Evolutionary conservation across 1,140 invertebrate species (phyloP).

Genomic region (Adelges cooleyi): DNA sequence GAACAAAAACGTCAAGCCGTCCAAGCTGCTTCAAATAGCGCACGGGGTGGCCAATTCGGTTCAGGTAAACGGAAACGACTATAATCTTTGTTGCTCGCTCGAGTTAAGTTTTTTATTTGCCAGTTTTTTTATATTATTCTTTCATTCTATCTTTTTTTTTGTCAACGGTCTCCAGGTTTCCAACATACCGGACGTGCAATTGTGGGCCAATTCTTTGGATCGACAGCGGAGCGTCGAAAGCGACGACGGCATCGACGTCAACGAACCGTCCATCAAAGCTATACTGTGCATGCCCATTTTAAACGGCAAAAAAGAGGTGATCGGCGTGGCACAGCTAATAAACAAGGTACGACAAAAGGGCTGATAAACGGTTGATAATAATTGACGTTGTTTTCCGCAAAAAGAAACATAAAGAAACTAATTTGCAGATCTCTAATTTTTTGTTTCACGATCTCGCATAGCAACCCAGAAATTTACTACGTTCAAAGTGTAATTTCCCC

Average conservation of each 20-base stretch:
- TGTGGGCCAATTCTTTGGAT: conserved; percentile 46
- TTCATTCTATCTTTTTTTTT: too few species aligned
- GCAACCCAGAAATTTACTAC: too few species aligned
- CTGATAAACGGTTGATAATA: too few species aligned
- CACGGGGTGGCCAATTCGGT: conserved; percentile 70
- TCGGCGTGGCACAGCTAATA: conserved; percentile 86
- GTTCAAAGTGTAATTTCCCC: too few species aligned
- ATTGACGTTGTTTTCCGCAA: too few species aligned
- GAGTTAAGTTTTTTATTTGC: too few species aligned
- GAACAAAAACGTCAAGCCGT: conserved; percentile 23
- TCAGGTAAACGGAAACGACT: too few species aligned
- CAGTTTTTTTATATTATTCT: not conserved
- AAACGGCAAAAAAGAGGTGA: conserved; percentile 73
- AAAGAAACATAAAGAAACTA: too few species aligned
- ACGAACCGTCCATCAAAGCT: conserved; percentile 48
- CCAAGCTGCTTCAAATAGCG: conserved; percentile 43
- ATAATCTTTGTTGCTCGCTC: too few species aligned
- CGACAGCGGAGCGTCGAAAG: conserved; percentile 3
- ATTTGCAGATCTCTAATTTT: too few species aligned
- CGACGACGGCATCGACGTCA: conserved; percentile 37
- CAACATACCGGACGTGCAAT: conserved; percentile 66
- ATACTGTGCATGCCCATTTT: conserved; percentile 86
- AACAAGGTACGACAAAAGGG: conserved; percentile 73
- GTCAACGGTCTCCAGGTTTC: conserved; percentile 45
- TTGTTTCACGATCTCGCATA: too few species aligned